A percentile compares a stretch with the other conserved stretches of the same genome.
These are phyloP conservation scores for Rhinogobio ventralis DNA, from an alignment of 2,797 vertebrate species.

Conservation along the genomic window DNA sequence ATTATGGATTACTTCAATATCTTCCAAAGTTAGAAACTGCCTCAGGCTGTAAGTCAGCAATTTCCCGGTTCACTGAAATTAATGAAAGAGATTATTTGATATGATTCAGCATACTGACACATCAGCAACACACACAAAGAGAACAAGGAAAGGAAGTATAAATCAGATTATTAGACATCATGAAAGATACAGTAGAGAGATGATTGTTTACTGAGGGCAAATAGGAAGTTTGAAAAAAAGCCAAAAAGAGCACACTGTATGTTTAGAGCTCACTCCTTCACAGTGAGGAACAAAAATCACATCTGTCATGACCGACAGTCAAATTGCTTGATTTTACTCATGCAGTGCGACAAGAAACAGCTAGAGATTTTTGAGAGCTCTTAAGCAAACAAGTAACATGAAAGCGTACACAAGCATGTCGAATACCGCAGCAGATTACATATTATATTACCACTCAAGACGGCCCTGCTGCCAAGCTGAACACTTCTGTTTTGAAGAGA, in stretches of 20 bases:
- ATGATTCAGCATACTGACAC: slow-evolving; percentile 36
- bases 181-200: neutral
- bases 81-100: slow-evolving; percentile 49
- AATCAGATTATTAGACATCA: slow-evolving; percentile 9
- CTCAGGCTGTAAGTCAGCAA: slow-evolving; percentile 35
- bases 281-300: neutral
- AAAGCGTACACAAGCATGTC: slow-evolving; percentile 4
- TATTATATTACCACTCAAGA: neutral
- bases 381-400: neutral
- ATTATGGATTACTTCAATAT: slow-evolving; percentile 42
- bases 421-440: slow-evolving; percentile 8
- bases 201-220: neutral
- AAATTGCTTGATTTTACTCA: slow-evolving; percentile 1
- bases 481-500: slow-evolving; percentile 12
- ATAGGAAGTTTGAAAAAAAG: neutral
- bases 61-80: slow-evolving; percentile 47
- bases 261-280: neutral
- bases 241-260: neutral
- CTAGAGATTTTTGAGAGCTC: neutral
- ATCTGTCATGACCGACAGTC: neutral
- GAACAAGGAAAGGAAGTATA: neutral
- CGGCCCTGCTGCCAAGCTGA: neutral
- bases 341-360: neutral
- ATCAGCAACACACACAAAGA: slow-evolving; percentile 32
- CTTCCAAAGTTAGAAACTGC: slow-evolving; percentile 43